Evolutionary conservation across 2,113 vertebrate genomes (phyloP).

Genomic region (Murina feae): DNA sequence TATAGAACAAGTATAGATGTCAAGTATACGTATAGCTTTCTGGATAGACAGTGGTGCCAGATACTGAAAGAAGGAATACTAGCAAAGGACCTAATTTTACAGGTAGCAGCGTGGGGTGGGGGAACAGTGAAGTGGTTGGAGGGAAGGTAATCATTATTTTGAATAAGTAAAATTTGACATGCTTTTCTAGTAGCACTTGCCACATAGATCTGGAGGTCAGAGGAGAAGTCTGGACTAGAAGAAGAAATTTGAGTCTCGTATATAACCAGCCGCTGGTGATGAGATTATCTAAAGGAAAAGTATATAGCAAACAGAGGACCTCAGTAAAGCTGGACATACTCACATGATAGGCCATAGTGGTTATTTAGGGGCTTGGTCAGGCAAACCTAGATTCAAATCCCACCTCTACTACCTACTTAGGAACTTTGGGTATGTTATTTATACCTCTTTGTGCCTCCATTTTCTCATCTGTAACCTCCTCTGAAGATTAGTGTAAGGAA

Average conservation of each 20-base stretch:
- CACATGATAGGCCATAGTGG: neutral
- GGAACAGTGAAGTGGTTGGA: neutral
- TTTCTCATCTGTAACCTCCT: constrained; percentile 9
- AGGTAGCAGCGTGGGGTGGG: no score
- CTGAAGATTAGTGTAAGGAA: neutral
- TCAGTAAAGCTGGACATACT: neutral
- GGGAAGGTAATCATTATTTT: neutral
- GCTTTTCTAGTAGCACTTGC: neutral
- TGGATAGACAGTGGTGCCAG: neutral
- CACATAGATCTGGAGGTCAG: neutral
- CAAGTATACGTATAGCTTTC: neutral
- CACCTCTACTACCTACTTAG: neutral
- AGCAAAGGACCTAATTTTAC: neutral
- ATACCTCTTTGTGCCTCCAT: neutral
- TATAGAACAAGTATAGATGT: neutral
- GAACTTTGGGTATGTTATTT: neutral
- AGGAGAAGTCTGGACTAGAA: neutral
- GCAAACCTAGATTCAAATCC: neutral
- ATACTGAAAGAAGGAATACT: neutral
- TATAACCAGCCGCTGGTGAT: neutral
- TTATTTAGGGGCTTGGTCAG: neutral
- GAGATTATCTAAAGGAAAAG: neutral
- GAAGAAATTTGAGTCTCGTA: neutral
- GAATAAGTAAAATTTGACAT: neutral
- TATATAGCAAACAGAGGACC: neutral